Base-by-base conservation (phyloP, 2,797 vertebrate genomes). In the Todus mexicanus region DNA sequence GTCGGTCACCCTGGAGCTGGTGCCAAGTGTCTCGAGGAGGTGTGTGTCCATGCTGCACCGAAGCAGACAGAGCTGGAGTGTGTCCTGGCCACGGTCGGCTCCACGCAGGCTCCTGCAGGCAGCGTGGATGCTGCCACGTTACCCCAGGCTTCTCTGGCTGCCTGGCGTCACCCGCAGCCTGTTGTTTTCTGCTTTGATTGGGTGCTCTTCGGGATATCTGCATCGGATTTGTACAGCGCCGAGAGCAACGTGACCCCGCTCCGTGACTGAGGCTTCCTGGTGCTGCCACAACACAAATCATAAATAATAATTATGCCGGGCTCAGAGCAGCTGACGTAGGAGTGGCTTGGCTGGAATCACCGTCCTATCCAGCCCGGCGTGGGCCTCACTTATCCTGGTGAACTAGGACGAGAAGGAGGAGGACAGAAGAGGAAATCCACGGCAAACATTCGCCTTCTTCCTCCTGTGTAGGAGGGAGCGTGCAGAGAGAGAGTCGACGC, bases 381-480 rank as follows among this genome's bases (percentile, higher is more conserved):
- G 76, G 72, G 72, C 64, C 53, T 45, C 11, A 0, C 61, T 89
- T 6, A 16, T 79, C 54, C 80, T 33, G 9, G 4, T 18, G 50
- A 79, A 68, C 31, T 7, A 14, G 73, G 81, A 48, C 10, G 3
- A 64, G 68, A 18, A 43, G 90, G 77, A 91, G 84, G 90, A 86
- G 77, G 69, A 73, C 33, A 26, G 74, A 54, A 31, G 85, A 94
- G 90, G 94, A 87, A 94, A 84, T 68, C 85, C 87, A 86, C 51
- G 11, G 51, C 74, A 68, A 82, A 45, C 80, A 20, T 16, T 66
- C 43, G 4, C 63, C 76, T 38, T 43, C 80, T 84, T 94, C 78
- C 88, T 89, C 56, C 78, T 57, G 83, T n/a, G 91, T 90, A 56
- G 93, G 91, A 79, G 88, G 91, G 25, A 94, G 42, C 53, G 1